Conservation (phyloP, 2,113 vertebrate genomes). For the Hemicordylus capensis region DNA sequence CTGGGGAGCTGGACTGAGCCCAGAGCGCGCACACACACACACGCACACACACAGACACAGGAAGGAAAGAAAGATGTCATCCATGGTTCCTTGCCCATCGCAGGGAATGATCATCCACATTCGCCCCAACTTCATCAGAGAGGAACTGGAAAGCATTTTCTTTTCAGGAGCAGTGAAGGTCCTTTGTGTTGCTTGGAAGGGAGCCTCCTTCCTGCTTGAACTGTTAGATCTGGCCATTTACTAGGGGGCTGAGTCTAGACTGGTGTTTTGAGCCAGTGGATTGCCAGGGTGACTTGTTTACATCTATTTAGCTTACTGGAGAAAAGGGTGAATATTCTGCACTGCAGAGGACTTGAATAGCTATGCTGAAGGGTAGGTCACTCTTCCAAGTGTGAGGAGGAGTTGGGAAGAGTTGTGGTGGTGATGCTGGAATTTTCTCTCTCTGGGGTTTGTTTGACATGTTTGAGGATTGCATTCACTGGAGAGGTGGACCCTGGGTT, state of each 20-base stretch:
- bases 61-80: background rate
- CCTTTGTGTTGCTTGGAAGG: background rate
- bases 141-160: background rate
- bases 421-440: background rate
- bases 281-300: background rate
- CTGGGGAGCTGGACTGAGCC: background rate
- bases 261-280: background rate
- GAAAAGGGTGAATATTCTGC: background rate
- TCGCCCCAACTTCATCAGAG: background rate
- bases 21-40: background rate
- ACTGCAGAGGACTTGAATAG: background rate
- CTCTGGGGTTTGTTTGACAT: background rate
- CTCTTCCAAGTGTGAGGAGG: background rate
- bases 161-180: too few relatives aligned
- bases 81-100: too few relatives aligned
- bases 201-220: background rate
- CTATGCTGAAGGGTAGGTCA: background rate
- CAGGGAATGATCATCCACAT: background rate
- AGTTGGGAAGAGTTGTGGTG: background rate
- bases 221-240: background rate
- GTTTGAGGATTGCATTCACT: background rate
- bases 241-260: background rate
- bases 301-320: background rate
- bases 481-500: background rate
- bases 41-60: too few relatives aligned